These are phyloP conservation scores for Drosophila pruinosa DNA, from an alignment of 1,140 invertebrate species.

Conservation along the genomic window DNA sequence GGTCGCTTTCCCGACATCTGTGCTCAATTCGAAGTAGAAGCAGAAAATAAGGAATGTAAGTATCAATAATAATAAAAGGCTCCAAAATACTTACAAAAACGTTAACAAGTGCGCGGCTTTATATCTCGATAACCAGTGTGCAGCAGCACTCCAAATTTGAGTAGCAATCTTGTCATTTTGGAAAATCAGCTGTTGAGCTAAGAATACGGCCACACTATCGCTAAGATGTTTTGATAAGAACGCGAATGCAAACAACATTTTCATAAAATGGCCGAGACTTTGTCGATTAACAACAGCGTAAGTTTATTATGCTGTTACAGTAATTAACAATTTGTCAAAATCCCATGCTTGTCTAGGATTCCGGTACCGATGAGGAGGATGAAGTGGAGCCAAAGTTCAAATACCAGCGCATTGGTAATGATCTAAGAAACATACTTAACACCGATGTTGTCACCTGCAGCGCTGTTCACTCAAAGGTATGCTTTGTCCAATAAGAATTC, in stretches of 20 bases:
- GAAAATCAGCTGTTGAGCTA: constrained; percentile 33
- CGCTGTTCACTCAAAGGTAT: constrained; percentile 94
- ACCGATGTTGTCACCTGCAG: constrained; percentile 94
- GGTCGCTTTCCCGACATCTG: too few species aligned
- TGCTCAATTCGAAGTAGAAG: too few species aligned
- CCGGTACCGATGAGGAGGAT: constrained; percentile 56
- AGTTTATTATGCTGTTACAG: not conserved
- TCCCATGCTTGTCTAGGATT: constrained; percentile 19
- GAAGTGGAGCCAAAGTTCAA: constrained; percentile 96
- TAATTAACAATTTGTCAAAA: not conserved
- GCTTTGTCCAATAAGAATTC: not conserved
- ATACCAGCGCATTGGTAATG: constrained; percentile 94
- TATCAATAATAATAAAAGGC: too few species aligned
- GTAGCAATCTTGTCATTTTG: not conserved
- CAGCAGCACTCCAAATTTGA: not conserved
- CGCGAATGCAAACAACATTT: constrained; percentile 12
- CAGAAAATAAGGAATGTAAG: too few species aligned
- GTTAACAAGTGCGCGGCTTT: too few species aligned
- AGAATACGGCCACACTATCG: constrained; percentile 17
- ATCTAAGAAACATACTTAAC: constrained; percentile 92
- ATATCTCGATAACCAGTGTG: not conserved
- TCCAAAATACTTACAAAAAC: too few species aligned
- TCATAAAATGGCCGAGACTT: constrained; percentile 43
- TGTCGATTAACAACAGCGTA: constrained; percentile 34
- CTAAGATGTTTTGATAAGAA: constrained; percentile 44